Base-by-base conservation (phyloP, 2,888 invertebrate genomes). In the Alloplasta piceator region DNA sequence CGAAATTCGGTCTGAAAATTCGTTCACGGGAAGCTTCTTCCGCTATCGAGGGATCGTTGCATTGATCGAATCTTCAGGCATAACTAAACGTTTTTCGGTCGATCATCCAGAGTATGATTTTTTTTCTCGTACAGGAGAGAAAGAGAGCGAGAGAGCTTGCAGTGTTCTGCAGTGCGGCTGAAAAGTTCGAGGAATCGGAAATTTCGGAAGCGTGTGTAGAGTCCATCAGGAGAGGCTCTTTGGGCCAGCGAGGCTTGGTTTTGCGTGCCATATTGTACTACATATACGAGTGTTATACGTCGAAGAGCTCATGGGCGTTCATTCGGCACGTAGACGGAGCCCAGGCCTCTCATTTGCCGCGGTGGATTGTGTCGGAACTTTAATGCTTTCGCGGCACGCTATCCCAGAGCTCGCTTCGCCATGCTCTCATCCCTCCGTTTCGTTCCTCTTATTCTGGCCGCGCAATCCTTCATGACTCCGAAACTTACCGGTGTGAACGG, bases 191-290 rank as follows among this genome's bases (percentile, higher is more conserved):
- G 86, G 89, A 90, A 90, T 88, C 87, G 87, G 83, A 89, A 90
- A 90, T 90, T 90, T 89, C 84, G 85, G 84, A 88, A 89, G 90
- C 90, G 90, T 90, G 90, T 88, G 87, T 90, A 88, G 85, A 87
- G 87, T 88, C 89, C 88, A 90, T 90, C 90, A 90, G 85, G 83
- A 76, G 67, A n/a, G 72, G 50, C 67, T 58, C 61, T 39, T 48
- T 43, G 78, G 50, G 80, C 66, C 71, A 48, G 52, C 58, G 48
- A 14, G 56, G 70, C 79, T 76, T 3, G 60, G 50, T 81, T 80
- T 56, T 66, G 71, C 46, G 16, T 61, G 39, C 64, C 61, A 67
- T 76, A 67, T 74, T 26, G 55, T 71, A 64, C 58, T 76, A 46
- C 12, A 52, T 10, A 41, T 7, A 9, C n/a, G 41, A 5, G 52